Evolutionary conservation across 2,888 invertebrate genomes (phyloP).

Genomic region (Diadromus collaris): DNA sequence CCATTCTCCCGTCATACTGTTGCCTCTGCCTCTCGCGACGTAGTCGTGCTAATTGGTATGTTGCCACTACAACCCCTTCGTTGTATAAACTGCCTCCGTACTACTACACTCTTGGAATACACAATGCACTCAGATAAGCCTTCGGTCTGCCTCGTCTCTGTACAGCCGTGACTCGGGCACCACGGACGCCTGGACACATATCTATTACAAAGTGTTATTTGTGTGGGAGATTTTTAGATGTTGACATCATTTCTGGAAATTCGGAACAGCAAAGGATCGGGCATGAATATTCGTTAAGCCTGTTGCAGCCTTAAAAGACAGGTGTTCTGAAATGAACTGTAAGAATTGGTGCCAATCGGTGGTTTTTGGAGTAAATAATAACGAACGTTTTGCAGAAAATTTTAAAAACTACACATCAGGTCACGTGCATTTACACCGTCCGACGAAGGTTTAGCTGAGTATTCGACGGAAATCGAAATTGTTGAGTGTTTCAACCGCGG

Average conservation of each 20-base stretch:
- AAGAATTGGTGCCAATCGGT: too few relatives aligned
- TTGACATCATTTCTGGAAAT: neutral
- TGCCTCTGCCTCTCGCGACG: constrained; percentile 23
- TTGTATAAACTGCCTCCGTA: constrained; percentile 68
- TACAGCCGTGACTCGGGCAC: constrained; percentile 19
- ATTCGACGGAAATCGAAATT: too few relatives aligned
- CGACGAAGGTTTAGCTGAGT: too few relatives aligned
- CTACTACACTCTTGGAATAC: constrained; percentile 68
- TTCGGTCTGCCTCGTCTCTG: constrained; percentile 19
- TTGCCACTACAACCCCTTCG: constrained; percentile 67
- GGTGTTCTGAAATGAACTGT: too few relatives aligned
- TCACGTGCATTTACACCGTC: too few relatives aligned
- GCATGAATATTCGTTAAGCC: neutral
- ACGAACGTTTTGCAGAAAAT: too few relatives aligned
- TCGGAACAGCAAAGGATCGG: neutral
- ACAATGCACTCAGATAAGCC: constrained; percentile 68
- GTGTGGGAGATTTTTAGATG: neutral
- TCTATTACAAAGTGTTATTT: constrained; percentile 11
- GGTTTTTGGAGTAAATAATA: too few relatives aligned
- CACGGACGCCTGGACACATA: constrained; percentile 12
- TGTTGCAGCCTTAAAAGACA: too few relatives aligned
- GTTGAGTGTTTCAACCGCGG: too few relatives aligned
- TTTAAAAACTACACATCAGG: too few relatives aligned
- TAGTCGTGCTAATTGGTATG: constrained; percentile 71
- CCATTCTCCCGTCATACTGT: neutral